Conservation (phyloP, 2,113 vertebrate species). For the Limnothrissa miodon region DNA sequence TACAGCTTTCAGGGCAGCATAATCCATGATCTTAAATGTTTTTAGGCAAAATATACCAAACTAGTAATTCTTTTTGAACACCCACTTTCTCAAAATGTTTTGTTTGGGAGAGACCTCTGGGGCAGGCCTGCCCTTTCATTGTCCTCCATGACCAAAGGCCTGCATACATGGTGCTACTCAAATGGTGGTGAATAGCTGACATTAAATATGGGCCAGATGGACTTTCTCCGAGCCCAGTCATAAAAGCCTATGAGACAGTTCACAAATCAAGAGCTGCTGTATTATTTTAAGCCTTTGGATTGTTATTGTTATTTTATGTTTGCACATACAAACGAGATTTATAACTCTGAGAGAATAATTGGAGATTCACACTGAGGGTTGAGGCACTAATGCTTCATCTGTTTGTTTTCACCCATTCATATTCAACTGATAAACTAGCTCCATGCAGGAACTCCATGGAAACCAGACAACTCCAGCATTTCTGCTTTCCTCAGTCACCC, state of each 20-base stretch:
- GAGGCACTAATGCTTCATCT: slow-evolving; percentile 58
- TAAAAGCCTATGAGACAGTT: slow-evolving; percentile 71
- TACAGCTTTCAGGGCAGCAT: slow-evolving; percentile 52
- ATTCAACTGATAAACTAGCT: slow-evolving; percentile 60
- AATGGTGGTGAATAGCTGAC: slow-evolving; percentile 62
- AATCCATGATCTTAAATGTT: slow-evolving; percentile 55
- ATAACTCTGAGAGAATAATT: slow-evolving; percentile 60
- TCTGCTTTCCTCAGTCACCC: background rate
- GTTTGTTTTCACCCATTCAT: slow-evolving; percentile 56
- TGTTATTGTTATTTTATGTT: slow-evolving; percentile 77
- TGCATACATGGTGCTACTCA: slow-evolving; percentile 61
- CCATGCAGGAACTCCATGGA: slow-evolving; percentile 30
- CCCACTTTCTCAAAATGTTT: slow-evolving; percentile 66
- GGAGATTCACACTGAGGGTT: slow-evolving; percentile 44
- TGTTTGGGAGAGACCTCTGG: slow-evolving; percentile 43
- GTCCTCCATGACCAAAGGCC: slow-evolving; percentile 59
- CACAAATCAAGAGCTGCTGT: slow-evolving; percentile 74
- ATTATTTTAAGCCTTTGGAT: slow-evolving; percentile 70
- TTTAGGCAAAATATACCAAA: slow-evolving; percentile 45
- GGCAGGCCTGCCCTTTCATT: slow-evolving; percentile 58
- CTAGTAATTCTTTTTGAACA: slow-evolving; percentile 64
- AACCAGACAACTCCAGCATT: background rate
- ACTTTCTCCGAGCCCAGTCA: slow-evolving; percentile 71
- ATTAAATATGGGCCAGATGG: slow-evolving; percentile 73
- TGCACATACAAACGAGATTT: slow-evolving; percentile 72